These are phyloP conservation scores for Tetranychus cinnabarinus DNA, from an alignment of 1,140 invertebrate species.

Conservation along the genomic window DNA sequence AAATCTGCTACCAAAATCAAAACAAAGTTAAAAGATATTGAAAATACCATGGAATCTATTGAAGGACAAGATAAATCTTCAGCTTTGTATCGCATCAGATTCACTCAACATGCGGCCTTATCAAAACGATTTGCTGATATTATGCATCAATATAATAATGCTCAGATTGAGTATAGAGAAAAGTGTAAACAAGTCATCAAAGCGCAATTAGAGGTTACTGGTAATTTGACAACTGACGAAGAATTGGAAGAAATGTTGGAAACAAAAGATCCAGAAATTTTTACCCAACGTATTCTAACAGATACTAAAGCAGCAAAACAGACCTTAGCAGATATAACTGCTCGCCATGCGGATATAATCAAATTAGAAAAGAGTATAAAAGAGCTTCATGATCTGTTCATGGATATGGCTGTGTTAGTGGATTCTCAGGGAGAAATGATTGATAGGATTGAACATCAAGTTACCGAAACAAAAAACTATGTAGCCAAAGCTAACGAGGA, in stretches of 20 bases:
- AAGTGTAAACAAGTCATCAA: conserved; percentile 35
- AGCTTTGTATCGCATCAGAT: conserved; percentile 89
- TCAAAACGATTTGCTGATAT: conserved; percentile 33
- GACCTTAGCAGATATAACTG: not conserved
- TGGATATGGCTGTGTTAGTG: not conserved
- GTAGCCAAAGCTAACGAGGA: conserved; percentile 97
- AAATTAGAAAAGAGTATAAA: not conserved
- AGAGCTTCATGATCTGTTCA: not conserved
- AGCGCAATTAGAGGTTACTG: conserved; percentile 33
- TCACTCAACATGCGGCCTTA: conserved; percentile 45
- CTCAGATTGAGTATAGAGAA: conserved; percentile 36
- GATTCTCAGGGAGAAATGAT: not conserved
- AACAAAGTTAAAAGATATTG: not conserved
- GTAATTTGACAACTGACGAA: not conserved
- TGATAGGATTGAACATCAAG: not conserved
- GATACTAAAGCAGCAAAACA: not conserved
- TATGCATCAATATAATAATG: conserved; percentile 37
- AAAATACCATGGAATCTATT: not conserved
- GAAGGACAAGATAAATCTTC: not conserved
- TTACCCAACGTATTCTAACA: not conserved
- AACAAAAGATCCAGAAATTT: not conserved
- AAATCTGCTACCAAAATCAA: not conserved
- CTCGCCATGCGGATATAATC: not conserved
- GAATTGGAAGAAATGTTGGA: conserved; percentile 1
- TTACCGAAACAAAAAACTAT: conserved; percentile 78